A percentile compares a stretch with the other conserved stretches of the same genome.
Conservation (phyloP, 2,797 vertebrate genomes). For the Crocidura indochinensis region DNA sequence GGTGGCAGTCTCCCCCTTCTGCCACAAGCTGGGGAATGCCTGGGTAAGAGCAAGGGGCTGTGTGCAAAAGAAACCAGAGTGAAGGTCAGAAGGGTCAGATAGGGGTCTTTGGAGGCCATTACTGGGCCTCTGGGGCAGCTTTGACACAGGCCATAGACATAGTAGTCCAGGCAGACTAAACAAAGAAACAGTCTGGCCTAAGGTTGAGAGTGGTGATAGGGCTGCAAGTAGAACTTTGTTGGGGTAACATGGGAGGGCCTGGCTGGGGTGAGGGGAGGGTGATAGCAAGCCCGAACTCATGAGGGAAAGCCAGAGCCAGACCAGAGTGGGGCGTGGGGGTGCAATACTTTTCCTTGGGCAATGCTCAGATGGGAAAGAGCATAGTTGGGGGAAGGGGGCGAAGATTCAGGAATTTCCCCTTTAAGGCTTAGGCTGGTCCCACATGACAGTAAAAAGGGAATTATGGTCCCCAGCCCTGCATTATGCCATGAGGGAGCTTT, state of each 20-base stretch:
- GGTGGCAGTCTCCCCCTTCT: not conserved
- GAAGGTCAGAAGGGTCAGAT: not conserved
- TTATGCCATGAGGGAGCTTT: not conserved
- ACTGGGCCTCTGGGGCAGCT: rapidly evolving
- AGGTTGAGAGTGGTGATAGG: conserved; percentile 66
- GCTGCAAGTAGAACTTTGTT: not conserved
- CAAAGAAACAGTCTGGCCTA: not conserved
- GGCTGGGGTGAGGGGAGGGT: rapidly evolving
- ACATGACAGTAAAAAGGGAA: no score
- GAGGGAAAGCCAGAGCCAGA: not conserved
- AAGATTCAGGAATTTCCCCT: not conserved
- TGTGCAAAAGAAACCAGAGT: not conserved
- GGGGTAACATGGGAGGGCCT: no score
- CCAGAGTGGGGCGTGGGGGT: not conserved
- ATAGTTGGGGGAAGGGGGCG: no score
- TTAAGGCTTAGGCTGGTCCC: not conserved
- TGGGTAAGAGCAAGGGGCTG: not conserved
- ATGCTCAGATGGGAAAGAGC: not conserved
- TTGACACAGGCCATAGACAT: conserved; percentile 46
- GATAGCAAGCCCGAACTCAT: not conserved
- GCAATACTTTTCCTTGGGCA: not conserved
- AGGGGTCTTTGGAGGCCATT: not conserved
- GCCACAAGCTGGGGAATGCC: not conserved
- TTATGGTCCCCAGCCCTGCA: not conserved
- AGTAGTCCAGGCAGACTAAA: conserved; percentile 11